phyloP scores from a whole-genome alignment of 1,140 invertebrate genomes.

The Nephila pilipes region DNA sequence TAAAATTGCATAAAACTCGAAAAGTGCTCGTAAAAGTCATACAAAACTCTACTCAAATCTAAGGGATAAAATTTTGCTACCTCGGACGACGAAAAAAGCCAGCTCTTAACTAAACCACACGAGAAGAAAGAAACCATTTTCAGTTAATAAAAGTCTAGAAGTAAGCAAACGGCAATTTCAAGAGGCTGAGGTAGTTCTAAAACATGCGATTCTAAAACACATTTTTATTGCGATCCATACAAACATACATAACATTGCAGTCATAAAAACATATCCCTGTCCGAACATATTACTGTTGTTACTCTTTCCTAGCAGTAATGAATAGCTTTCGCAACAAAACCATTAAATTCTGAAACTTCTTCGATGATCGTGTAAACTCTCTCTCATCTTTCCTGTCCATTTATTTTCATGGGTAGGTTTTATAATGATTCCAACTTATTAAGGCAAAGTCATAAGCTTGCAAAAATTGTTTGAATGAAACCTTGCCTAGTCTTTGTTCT shows the following conservation, averaged over 20 bases:
- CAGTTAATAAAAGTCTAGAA: constrained; percentile 35
- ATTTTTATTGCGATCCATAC: constrained; percentile 27
- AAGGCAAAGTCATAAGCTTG: background rate
- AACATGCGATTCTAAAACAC: background rate
- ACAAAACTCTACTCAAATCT: background rate
- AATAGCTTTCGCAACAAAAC: background rate
- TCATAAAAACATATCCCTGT: constrained; percentile 21
- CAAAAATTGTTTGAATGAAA: too few relatives aligned
- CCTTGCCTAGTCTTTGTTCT: too few relatives aligned
- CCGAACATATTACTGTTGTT: background rate
- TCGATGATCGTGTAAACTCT: background rate
- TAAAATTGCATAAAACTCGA: background rate
- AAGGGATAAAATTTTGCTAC: background rate
- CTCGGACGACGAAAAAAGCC: background rate
- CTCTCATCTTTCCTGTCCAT: background rate
- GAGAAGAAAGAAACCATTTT: background rate
- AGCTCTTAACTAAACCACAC: constrained; percentile 19
- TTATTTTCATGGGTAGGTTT: background rate
- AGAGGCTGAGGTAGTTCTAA: background rate
- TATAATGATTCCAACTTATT: constrained; percentile 5
- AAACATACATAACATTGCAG: background rate
- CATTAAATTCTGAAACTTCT: background rate
- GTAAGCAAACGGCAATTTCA: background rate
- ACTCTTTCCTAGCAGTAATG: background rate
- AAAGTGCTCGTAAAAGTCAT: background rate